Percentiles rank a stretch among this genome's conserved stretches.
These are phyloP conservation scores for Oncorhynchus mykiss DNA, from an alignment of 2,113 vertebrate species.

Conservation along the genomic window DNA sequence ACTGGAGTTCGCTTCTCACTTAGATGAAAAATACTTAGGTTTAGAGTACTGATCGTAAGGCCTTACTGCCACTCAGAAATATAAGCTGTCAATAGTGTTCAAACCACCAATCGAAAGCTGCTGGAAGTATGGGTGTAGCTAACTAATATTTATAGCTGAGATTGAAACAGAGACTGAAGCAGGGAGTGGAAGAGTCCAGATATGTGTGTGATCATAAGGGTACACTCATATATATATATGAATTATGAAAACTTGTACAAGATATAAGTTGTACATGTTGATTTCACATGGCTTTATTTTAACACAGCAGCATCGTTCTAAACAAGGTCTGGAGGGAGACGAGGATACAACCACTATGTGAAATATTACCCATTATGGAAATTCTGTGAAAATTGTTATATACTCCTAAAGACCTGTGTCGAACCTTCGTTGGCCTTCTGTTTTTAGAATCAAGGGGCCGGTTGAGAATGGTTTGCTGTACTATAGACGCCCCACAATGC, in stretches of 20 bases:
- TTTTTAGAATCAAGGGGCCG: conserved; percentile 26
- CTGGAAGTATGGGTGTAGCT: not conserved
- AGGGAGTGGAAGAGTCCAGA: no score
- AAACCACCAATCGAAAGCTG: conserved; percentile 5
- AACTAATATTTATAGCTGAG: not conserved
- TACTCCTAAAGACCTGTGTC: conserved; percentile 17
- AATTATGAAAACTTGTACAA: not conserved
- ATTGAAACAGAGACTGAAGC: not conserved
- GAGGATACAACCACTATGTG: conserved; percentile 64
- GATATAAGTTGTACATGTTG: conserved; percentile 29
- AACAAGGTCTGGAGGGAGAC: conserved; percentile 35
- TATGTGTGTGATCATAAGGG: no score
- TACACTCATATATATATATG: no score
- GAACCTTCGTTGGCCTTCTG: conserved; percentile 16
- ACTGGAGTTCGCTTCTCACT: conserved; percentile 14
- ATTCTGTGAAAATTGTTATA: conserved; percentile 28
- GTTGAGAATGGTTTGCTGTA: conserved; percentile 12
- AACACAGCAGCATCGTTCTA: conserved; percentile 9
- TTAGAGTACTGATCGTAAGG: conserved; percentile 32
- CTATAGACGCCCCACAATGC: not conserved
- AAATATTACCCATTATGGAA: conserved; percentile 24
- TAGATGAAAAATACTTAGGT: conserved; percentile 9
- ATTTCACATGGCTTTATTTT: conserved; percentile 27
- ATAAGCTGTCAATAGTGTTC: conserved; percentile 20
- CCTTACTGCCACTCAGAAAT: conserved; percentile 41